Conservation (phyloP, 2,797 vertebrate genomes). For the Cyprinella venusta region DNA sequence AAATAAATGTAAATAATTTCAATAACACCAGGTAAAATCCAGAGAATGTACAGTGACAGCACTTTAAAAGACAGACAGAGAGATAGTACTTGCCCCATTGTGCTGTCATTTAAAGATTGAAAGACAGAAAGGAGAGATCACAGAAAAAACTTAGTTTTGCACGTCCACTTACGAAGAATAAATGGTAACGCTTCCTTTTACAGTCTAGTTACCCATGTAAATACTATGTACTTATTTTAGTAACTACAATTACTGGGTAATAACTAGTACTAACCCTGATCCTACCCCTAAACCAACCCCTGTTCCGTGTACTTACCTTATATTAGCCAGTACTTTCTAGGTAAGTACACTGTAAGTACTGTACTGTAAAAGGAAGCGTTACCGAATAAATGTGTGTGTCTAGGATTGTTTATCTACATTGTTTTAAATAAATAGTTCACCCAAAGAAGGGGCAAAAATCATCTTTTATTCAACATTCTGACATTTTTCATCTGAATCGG, state of each 20-base stretch:
- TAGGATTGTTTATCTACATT: neutral
- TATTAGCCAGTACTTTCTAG: too few species aligned
- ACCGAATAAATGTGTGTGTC: conserved; percentile 1
- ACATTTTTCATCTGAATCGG: neutral
- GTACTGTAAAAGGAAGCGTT: too few species aligned
- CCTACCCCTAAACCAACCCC: too few species aligned
- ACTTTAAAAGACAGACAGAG: conserved; percentile 6
- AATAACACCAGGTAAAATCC: neutral
- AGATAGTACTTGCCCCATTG: conserved; percentile 44
- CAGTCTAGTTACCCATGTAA: too few species aligned
- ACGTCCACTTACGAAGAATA: neutral
- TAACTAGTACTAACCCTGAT: too few species aligned
- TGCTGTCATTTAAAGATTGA: conserved; percentile 34
- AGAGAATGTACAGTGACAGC: neutral
- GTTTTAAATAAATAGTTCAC: neutral
- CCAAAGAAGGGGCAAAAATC: neutral
- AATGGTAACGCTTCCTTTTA: too few species aligned
- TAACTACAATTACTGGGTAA: too few species aligned
- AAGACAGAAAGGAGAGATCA: conserved; percentile 15
- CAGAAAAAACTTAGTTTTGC: conserved; percentile 1
- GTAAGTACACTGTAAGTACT: too few species aligned
- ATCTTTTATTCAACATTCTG: neutral
- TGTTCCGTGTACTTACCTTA: too few species aligned
- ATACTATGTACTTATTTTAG: too few species aligned
- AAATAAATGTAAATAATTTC: neutral